Base-by-base conservation (phyloP, 2,888 invertebrate species). In the Spicauda simplicius region DNA sequence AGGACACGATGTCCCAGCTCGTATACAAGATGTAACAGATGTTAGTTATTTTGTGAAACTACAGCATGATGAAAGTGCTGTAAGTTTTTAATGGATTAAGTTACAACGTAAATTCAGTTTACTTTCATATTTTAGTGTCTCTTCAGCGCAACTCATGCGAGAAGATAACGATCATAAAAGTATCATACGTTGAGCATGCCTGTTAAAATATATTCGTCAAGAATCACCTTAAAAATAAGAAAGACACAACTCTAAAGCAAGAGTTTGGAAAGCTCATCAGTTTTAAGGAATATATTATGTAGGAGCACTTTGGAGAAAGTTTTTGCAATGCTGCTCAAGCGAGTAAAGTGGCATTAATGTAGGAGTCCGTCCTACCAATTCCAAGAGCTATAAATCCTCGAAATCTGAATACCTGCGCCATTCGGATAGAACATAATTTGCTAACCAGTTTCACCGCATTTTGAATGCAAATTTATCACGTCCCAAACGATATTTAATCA, bases 401-500 rank as follows among this genome's bases (percentile, higher is more conserved):
- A 79, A 79, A 76, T 79, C 77, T 76, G 78, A 76, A 76, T 79
- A 77, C 77, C 75, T 76, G 77, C 76, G 73, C 73, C 70, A 71
- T 69, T 72, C 69, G 72, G 73, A 76, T 74, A 72, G 72, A 73
- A 75, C 72, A 76, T 78, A 77, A 79, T 78, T 78, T 76, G 74
- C 72, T 73, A 71, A 72, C 71, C 68, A 61, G 71, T 70, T 64
- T 70, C 62, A 69, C 69, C 68, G 70, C 71, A 70, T 68, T 74
- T 69, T 70, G 68, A 70, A 72, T 72, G 69, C 69, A 73, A 71
- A 71, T 76, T 75, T 73, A 73, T 74, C 75, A 74, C 70, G 70
- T 71, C 73, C 66, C 71, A 70, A 70, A 71, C 69, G 69, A 61
- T 71, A 70, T 72, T 72, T 65, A 68, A 69, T 64, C 68, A 72